A percentile compares a stretch with the other conserved stretches of the same genome.
Conservation (phyloP, 2,888 invertebrate species). For the Drosophila incognita region DNA sequence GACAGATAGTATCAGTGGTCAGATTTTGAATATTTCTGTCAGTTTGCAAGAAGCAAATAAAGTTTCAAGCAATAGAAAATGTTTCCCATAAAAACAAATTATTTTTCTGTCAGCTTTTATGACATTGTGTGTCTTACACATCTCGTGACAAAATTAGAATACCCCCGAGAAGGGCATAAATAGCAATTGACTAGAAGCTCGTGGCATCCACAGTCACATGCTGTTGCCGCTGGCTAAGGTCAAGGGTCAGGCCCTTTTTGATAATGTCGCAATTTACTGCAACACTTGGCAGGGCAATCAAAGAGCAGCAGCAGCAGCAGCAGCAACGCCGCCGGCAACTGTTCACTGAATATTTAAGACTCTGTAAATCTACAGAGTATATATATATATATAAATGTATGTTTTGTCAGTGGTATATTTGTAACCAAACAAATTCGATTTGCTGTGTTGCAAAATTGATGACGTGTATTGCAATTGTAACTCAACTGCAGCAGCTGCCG, state of each 20-base stretch:
- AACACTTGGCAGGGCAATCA: conserved; percentile 67
- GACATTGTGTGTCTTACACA: not conserved
- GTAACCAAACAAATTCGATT: conserved; percentile 49
- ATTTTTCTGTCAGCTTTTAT: not conserved
- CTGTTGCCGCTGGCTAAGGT: conserved; percentile 70
- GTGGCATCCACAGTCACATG: conserved; percentile 49
- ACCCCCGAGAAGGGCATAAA: not conserved
- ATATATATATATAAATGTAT: conserved; percentile 2
- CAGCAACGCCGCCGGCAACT: conserved; percentile 28
- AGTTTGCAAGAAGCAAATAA: not conserved
- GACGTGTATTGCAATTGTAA: conserved; percentile 40
- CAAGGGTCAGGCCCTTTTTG: conserved; percentile 68
- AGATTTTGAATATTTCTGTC: not conserved
- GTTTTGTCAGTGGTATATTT: conserved; percentile 38
- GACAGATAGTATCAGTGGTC: not conserved
- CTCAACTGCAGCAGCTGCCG: conserved; percentile 68
- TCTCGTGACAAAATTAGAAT: conserved; percentile 5
- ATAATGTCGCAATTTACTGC: conserved; percentile 75
- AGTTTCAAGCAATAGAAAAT: not conserved
- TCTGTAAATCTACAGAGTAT: too few species aligned
- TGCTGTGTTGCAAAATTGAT: conserved; percentile 41
- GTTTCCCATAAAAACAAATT: not conserved
- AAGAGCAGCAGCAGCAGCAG: conserved; percentile 14
- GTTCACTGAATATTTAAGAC: conserved; percentile 7
- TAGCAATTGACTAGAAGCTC: not conserved